Evolutionary conservation across 2,797 vertebrate species (phyloP), one percentile per base, ranked within the genome.

Genomic region (Petrocephalus schoutedeni): DNA sequence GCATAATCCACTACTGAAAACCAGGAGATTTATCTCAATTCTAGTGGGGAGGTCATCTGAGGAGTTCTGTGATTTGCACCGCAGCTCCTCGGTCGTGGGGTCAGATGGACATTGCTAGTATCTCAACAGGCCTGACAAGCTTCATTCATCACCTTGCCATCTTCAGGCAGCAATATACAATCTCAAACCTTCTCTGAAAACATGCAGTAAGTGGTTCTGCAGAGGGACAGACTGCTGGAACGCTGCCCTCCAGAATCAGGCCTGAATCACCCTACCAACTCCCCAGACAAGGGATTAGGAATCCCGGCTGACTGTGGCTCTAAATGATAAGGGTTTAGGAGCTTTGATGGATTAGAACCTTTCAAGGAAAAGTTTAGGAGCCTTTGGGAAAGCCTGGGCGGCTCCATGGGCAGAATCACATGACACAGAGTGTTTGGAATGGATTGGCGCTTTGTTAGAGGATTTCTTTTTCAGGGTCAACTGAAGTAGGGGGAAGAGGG

Each of bases 261-360:
- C 54, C n/a, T 49, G 36, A 80, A 80, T 80, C 84, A 86, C 54
- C 32, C 84, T 41, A 36, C 56, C 14, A 14, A 49, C 77, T 28
- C 58, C 14, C 77, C 57, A 64, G 58, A 45, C 57, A 59, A 51
- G 57, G 80, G 56, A 59, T 61, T 9, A 88, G n/a, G 58, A 84
- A 4, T 45, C 41, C 54, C 28, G 57, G 36, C 49, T 41, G n/a
- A 23, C 84, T 86, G 28, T 86, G 84, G 84, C 8, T 54, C 28
- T 8, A 45, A 36, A 86, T 14, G 84, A 86, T 86, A 86, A 86
- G 54, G 84, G 84, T 41, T 86, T 86, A 86, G 54, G 54, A 10
- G 56, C 84, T 54, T 86, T 86, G 84, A 58, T 86, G 56, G 84
- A 86, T 86, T 86, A 59, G 28, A 56, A 86, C 54, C 56, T 54